phyloP scores from a whole-genome alignment of 2,797 vertebrate species.

The Erethizon dorsatum region DNA sequence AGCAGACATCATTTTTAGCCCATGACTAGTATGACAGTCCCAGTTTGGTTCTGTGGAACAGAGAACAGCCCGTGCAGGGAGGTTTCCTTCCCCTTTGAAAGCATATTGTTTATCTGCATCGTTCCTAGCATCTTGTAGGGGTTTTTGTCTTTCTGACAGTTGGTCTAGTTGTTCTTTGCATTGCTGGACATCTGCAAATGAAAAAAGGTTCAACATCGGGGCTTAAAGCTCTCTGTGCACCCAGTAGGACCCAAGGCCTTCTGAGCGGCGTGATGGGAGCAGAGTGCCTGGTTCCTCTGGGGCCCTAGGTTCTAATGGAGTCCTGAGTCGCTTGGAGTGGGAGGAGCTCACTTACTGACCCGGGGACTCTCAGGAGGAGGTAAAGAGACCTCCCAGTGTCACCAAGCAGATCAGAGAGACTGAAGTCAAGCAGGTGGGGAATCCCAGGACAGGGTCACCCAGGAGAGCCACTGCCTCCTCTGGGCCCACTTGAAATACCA shows the following conservation, averaged over 20 bases:
- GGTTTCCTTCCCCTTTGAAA: background rate
- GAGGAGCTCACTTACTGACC: background rate
- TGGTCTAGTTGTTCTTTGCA: background rate
- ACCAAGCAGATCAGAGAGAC: background rate
- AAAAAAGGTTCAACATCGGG: background rate
- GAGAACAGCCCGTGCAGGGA: background rate
- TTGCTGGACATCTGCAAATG: background rate
- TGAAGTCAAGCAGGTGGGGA: background rate
- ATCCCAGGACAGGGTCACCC: background rate
- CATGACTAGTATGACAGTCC: background rate
- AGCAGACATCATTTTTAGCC: background rate
- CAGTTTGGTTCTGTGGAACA: background rate
- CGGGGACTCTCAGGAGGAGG: background rate
- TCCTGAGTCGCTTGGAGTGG: background rate
- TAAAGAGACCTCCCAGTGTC: background rate
- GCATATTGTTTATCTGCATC: no score
- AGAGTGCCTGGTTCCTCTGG: background rate
- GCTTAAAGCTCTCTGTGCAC: background rate
- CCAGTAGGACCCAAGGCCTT: background rate
- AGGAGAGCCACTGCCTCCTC: background rate
- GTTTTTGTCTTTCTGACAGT: background rate
- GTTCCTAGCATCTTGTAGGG: no score
- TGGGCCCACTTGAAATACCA: background rate
- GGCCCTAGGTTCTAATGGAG: background rate
- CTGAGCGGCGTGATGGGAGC: background rate